Conservation (phyloP, 2,888 invertebrate species). For the Pediacus dermestoides region DNA sequence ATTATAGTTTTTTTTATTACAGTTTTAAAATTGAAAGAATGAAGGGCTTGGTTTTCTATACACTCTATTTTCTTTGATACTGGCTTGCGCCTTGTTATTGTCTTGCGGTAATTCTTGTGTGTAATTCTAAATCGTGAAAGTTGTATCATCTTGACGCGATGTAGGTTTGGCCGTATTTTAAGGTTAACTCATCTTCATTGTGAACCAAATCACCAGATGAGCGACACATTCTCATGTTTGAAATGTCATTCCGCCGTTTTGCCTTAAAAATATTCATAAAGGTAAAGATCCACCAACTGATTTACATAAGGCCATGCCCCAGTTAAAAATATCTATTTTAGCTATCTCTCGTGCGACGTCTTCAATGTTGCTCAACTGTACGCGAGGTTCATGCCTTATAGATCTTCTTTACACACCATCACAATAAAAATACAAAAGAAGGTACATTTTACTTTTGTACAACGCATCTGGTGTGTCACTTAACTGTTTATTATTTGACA, state of each 20-base stretch:
- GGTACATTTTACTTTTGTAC: too few species aligned
- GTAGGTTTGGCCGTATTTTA: constrained; percentile 25
- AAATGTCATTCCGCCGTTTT: constrained; percentile 33
- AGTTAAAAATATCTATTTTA: constrained; percentile 26
- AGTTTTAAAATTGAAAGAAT: too few species aligned
- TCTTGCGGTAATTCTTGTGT: constrained; percentile 9
- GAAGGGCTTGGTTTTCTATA: too few species aligned
- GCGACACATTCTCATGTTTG: constrained; percentile 29
- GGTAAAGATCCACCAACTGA: constrained; percentile 22
- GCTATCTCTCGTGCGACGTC: constrained; percentile 12
- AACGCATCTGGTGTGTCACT: too few species aligned
- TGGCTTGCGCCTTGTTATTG: constrained; percentile 14
- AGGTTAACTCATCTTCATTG: constrained; percentile 25
- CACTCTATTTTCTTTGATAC: too few species aligned
- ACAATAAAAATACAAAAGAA: too few species aligned
- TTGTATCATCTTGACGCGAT: constrained; percentile 19
- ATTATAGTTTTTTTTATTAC: too few species aligned
- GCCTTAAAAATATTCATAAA: constrained; percentile 33
- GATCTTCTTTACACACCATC: too few species aligned
- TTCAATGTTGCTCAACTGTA: too few species aligned
- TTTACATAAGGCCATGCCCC: constrained; percentile 34
- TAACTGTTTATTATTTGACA: too few species aligned
- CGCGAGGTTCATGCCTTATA: too few species aligned
- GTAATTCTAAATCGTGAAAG: constrained; percentile 21
- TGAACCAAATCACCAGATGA: constrained; percentile 14